A percentile compares a stretch with the other conserved stretches of the same genome.
phyloP scores from a whole-genome alignment of 2,113 vertebrate genomes.

The Phylloscopus trochiloides region DNA sequence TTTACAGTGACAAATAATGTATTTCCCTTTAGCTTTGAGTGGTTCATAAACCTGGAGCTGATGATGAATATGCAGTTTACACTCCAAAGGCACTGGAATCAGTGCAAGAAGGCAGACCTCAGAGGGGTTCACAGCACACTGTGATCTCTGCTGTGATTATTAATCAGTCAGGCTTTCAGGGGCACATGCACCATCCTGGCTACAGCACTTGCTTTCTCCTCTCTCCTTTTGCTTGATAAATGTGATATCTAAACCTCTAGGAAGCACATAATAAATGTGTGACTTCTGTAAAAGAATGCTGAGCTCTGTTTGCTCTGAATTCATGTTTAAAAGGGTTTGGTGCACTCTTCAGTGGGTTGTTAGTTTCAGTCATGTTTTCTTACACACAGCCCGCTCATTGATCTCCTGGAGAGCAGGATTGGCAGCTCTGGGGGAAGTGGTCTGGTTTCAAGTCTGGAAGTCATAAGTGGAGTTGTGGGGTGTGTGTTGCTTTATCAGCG shows the following conservation, averaged over 20 bases:
- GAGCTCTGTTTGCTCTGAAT: background rate
- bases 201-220: background rate
- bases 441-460: background rate
- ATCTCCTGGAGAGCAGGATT: background rate
- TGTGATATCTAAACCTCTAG: background rate
- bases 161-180: constrained; percentile 24
- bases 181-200: background rate
- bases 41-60: constrained; percentile 21
- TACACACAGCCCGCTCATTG: background rate
- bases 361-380: background rate
- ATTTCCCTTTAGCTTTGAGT: constrained; percentile 24
- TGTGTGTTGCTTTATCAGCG: background rate
- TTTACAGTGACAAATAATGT: constrained; percentile 32
- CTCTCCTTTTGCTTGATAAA: background rate
- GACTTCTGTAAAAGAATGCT: background rate
- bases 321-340: background rate
- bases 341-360: background rate
- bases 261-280: background rate
- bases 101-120: background rate
- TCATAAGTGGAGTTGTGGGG: background rate
- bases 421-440: background rate
- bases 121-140: background rate
- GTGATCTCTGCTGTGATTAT: constrained; percentile 1
- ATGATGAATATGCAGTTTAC: constrained; percentile 11
- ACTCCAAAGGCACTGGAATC: constrained; percentile 9